Conservation (phyloP, 2,888 invertebrate species). For the Chaetoderma sp. region DNA sequence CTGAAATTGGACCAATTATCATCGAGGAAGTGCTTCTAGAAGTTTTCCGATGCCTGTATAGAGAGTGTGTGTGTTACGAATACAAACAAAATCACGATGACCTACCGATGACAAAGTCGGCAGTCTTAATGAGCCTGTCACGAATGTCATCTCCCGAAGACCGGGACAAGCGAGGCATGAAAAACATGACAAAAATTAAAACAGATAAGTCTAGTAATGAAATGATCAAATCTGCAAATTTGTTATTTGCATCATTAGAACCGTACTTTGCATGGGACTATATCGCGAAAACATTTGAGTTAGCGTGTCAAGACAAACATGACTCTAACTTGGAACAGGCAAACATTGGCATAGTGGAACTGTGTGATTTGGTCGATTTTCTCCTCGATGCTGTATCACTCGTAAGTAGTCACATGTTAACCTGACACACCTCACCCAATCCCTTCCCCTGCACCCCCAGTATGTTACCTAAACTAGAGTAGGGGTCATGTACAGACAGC, state of each 20-base stretch:
- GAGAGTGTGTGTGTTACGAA: constrained; percentile 47
- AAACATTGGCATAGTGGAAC: constrained; percentile 72
- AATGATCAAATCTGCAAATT: constrained; percentile 84
- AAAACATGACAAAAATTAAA: constrained; percentile 2
- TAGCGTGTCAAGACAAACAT: constrained; percentile 44
- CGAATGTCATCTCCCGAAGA: no score
- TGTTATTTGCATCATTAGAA: constrained; percentile 85
- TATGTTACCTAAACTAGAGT: no score
- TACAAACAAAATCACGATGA: neutral
- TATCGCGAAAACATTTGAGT: constrained; percentile 71
- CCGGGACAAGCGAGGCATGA: constrained; percentile 13
- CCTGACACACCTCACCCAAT: no score
- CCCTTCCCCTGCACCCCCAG: no score
- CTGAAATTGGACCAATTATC: constrained; percentile 79
- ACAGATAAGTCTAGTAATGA: constrained; percentile 73
- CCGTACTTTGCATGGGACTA: constrained; percentile 90
- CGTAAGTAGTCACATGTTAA: constrained; percentile 70
- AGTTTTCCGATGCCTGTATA: constrained; percentile 75
- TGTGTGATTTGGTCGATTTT: constrained; percentile 81
- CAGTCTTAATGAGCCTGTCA: neutral
- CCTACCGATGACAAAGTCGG: neutral
- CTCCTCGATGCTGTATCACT: constrained; percentile 76
- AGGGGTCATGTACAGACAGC: no score
- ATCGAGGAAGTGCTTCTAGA: constrained; percentile 70
- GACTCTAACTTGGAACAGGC: constrained; percentile 3